Evolutionary conservation across 2,113 vertebrate genomes (phyloP).

Genomic region (Macroglossus sobrinus): DNA sequence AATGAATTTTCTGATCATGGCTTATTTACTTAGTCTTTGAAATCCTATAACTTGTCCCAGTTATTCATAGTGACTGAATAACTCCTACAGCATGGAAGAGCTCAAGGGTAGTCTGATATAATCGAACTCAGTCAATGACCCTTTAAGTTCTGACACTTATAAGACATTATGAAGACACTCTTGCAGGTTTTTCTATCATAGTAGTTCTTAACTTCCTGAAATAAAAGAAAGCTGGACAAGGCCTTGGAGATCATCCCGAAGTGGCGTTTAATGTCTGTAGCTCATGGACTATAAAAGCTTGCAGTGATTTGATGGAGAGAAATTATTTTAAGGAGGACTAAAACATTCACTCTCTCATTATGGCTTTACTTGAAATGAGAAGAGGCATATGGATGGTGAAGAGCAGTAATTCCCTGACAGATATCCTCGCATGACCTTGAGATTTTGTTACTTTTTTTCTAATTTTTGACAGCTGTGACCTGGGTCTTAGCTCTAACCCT

Average conservation of each 20-base stretch:
- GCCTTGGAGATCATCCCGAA: neutral
- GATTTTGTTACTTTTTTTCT: neutral
- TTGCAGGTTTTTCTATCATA: neutral
- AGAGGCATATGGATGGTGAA: neutral
- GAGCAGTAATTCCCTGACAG: neutral
- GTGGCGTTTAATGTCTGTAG: neutral
- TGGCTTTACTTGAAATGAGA: neutral
- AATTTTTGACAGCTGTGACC: neutral
- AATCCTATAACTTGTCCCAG: slow-evolving; percentile 56
- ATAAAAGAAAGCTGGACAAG: neutral
- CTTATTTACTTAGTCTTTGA: slow-evolving; percentile 63
- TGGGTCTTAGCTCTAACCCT: neutral
- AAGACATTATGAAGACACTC: neutral
- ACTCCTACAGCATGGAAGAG: slow-evolving; percentile 38
- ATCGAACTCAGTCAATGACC: neutral
- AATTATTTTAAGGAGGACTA: neutral
- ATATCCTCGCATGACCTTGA: neutral
- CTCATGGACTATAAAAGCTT: neutral
- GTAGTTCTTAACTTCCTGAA: neutral
- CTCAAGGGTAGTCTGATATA: slow-evolving; percentile 16
- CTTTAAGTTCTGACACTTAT: neutral
- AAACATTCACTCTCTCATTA: neutral
- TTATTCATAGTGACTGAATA: slow-evolving; percentile 51
- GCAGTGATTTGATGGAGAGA: neutral
- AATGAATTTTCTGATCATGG: slow-evolving; percentile 61